Conservation (phyloP, 2,888 invertebrate genomes). For the Athalia cordata region DNA sequence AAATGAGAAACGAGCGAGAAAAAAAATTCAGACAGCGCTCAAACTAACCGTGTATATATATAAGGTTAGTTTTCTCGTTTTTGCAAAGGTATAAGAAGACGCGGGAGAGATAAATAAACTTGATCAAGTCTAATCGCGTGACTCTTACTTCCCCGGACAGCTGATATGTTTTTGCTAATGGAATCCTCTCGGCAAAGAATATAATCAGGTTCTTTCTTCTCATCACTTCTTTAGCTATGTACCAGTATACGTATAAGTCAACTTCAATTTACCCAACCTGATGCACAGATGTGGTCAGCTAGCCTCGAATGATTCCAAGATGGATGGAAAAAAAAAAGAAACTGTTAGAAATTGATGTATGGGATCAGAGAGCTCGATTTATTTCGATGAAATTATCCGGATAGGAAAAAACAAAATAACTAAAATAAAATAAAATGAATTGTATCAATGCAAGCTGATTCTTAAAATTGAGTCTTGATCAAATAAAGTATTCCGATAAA, state of each 20-base stretch:
- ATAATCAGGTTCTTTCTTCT: neutral
- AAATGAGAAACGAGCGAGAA: too few species aligned
- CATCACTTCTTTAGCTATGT: neutral
- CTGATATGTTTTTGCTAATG: slow-evolving; percentile 26
- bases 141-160: neutral
- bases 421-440: too few species aligned
- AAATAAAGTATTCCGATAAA: neutral
- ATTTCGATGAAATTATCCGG: too few species aligned
- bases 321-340: too few species aligned
- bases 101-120: neutral
- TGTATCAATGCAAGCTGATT: too few species aligned
- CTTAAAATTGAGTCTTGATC: neutral
- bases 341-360: too few species aligned
- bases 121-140: slow-evolving; percentile 22
- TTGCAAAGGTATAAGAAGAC: neutral
- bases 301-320: too few species aligned
- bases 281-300: too few species aligned
- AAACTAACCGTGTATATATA: neutral
- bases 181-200: slow-evolving; percentile 32
- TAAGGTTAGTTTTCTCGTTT: neutral
- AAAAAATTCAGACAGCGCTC: neutral
- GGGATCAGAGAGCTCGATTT: too few species aligned
- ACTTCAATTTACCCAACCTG: neutral
- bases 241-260: neutral
- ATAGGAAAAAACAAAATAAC: too few species aligned